Evolutionary conservation across 1,140 invertebrate species (phyloP).

Genomic region (Eubasilissa regina): DNA sequence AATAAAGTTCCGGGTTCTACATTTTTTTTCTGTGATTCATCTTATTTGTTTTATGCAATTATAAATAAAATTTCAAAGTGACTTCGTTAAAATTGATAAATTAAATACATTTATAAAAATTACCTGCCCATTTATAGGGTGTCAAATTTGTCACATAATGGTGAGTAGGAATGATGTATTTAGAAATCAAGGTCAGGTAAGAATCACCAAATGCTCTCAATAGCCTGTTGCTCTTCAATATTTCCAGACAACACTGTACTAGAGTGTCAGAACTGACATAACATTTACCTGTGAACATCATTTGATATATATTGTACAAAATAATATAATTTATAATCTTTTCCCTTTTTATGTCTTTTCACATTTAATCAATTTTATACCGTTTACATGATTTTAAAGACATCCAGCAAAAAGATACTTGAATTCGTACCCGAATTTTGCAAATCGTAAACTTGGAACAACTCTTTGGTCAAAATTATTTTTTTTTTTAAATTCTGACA

Average conservation of each 20-base stretch:
- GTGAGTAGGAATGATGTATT: constrained; percentile 30
- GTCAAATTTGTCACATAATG: constrained; percentile 49
- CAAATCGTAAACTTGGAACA: no score
- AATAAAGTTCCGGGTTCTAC: no score
- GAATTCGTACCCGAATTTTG: no score
- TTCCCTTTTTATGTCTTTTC: no score
- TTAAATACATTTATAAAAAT: background rate
- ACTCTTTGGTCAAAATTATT: no score
- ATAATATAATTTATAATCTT: background rate
- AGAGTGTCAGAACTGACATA: constrained; percentile 34
- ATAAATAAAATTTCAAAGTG: no score
- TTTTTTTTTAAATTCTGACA: no score
- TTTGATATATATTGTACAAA: background rate
- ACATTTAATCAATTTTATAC: no score
- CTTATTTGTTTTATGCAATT: no score
- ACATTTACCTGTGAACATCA: constrained; percentile 28
- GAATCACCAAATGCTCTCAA: constrained; percentile 30
- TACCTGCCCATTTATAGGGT: constrained; percentile 54
- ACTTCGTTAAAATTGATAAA: background rate
- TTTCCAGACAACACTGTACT: constrained; percentile 37
- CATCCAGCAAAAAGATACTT: no score
- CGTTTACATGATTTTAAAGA: no score
- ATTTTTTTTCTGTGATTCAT: no score
- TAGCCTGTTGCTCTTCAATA: constrained; percentile 33
- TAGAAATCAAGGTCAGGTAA: constrained; percentile 49